Percentiles rank a stretch among this genome's conserved stretches.
phyloP scores from a whole-genome alignment of 37 sponge, comb jelly and placozoan genomes.

The Aphrocallistes beatrix region DNA sequence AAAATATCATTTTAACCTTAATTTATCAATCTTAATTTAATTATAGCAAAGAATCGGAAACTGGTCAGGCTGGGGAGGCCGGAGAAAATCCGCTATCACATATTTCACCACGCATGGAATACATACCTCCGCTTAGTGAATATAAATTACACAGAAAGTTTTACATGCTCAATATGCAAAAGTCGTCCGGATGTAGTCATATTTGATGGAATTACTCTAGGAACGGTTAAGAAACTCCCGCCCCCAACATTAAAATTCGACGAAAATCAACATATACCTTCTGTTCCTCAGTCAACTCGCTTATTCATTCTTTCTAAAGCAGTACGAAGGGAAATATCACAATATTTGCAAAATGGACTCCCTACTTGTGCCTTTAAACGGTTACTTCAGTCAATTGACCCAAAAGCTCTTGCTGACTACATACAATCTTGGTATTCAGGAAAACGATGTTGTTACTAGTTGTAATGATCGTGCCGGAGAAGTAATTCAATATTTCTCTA shows the following conservation, averaged over 20 bases:
- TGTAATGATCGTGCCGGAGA: neutral
- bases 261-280: neutral
- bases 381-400: neutral
- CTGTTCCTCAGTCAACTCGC: neutral
- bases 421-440: neutral
- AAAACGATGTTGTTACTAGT: neutral
- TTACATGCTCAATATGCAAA: neutral
- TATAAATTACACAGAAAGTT: neutral
- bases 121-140: neutral
- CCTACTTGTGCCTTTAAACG: neutral
- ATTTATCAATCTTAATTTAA: too few species aligned
- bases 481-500: neutral
- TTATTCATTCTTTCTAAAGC: neutral
- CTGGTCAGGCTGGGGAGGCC: neutral
- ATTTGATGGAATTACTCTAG: neutral
- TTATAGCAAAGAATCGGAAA: slow-evolving; percentile 7
- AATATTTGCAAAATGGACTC: neutral
- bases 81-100: neutral
- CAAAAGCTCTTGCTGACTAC: neutral
- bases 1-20: too few species aligned
- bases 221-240: neutral
- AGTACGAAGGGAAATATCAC: neutral
- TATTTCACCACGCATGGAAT: neutral
- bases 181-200: neutral
- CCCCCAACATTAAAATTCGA: neutral